phyloP scores from a whole-genome alignment of 2,888 invertebrate species.

The Eilema sororculum region DNA sequence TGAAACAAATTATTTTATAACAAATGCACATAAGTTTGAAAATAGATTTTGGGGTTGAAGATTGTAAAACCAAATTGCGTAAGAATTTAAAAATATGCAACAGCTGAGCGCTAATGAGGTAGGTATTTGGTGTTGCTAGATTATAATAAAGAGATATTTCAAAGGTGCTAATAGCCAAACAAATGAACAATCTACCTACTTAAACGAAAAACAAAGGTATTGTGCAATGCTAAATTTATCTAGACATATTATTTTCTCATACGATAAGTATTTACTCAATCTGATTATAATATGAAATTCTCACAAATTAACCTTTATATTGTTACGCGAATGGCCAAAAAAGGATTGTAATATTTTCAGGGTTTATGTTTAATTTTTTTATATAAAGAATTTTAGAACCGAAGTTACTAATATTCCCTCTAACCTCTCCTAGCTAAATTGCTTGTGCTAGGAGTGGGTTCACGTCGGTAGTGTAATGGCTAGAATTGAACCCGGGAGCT shows the following conservation, averaged over 20 bases:
- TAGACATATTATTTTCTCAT: neutral
- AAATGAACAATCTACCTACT: slow-evolving; percentile 1
- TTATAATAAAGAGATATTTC: neutral
- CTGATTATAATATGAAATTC: neutral
- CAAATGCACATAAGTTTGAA: neutral
- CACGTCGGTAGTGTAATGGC: too few species aligned
- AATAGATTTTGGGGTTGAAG: neutral
- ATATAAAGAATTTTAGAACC: too few species aligned
- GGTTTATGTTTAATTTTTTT: too few species aligned
- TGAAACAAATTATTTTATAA: neutral
- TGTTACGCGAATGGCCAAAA: neutral
- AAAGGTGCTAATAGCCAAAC: neutral
- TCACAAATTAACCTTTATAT: neutral
- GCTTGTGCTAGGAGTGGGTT: too few species aligned
- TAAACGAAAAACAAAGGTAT: neutral
- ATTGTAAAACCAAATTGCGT: neutral
- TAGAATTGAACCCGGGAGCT: too few species aligned
- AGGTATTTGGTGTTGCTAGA: neutral
- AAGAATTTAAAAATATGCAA: neutral
- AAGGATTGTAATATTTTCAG: too few species aligned
- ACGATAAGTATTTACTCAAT: neutral
- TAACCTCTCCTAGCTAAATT: too few species aligned
- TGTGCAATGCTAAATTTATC: neutral
- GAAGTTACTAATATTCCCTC: too few species aligned
- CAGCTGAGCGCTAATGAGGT: neutral